phyloP scores from a whole-genome alignment of 2,797 vertebrate genomes.

The Urosaurus nigricauda region DNA sequence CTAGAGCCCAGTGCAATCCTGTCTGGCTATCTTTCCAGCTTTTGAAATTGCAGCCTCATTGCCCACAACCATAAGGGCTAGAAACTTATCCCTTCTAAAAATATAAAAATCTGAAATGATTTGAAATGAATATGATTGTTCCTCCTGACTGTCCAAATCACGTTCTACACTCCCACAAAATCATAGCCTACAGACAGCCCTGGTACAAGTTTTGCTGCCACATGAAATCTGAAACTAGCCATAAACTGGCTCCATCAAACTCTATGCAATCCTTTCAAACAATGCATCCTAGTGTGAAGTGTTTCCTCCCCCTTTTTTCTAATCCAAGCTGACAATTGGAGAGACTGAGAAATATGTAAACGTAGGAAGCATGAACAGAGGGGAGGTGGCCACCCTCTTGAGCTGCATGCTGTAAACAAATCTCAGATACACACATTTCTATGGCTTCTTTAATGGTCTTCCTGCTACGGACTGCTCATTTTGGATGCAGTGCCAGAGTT shows the following conservation, averaged over 20 bases:
- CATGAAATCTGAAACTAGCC: not conserved
- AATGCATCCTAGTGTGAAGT: not conserved
- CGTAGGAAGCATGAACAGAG: slow-evolving; percentile 34
- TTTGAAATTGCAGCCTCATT: not conserved
- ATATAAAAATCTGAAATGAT: not conserved
- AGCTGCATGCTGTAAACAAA: slow-evolving; percentile 11
- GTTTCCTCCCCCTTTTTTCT: not conserved
- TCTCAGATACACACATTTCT: slow-evolving; percentile 18
- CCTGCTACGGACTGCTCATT: slow-evolving; percentile 10
- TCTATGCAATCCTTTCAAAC: slow-evolving; percentile 21
- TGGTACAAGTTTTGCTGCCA: not conserved
- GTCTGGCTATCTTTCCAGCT: not conserved
- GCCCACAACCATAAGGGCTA: not conserved
- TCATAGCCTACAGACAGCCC: not conserved
- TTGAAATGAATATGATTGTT: too few relatives aligned
- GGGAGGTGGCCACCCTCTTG: not conserved
- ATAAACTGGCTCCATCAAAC: not conserved
- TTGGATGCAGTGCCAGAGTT: slow-evolving; percentile 12
- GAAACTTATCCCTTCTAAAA: not conserved
- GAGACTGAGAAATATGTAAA: slow-evolving; percentile 28
- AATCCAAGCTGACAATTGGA: slow-evolving; percentile 27
- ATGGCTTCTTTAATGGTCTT: slow-evolving; percentile 24
- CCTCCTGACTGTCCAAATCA: not conserved
- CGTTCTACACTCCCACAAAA: not conserved
- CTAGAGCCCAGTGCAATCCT: not conserved